These are phyloP conservation scores for Characodon lateralis DNA, from an alignment of 2,797 vertebrate species.

Conservation along the genomic window DNA sequence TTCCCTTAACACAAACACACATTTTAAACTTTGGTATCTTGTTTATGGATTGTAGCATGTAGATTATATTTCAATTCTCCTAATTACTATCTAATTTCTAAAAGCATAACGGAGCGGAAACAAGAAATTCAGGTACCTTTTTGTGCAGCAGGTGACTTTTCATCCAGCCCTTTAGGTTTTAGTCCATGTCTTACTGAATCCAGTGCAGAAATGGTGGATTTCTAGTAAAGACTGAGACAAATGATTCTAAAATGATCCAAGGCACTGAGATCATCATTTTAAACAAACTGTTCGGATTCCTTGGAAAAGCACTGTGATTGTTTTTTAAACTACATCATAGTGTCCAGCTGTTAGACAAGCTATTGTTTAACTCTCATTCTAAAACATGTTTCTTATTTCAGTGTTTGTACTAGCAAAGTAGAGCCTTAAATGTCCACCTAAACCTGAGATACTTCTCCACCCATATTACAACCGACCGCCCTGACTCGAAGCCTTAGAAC, in stretches of 20 bases:
- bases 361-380: background rate
- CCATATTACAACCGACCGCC: background rate
- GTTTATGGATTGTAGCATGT: conserved; percentile 66
- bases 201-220: background rate
- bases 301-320: conserved; percentile 60
- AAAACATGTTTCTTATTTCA: conserved; percentile 3
- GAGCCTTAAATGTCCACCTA: conserved; percentile 40
- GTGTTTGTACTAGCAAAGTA: conserved; percentile 41
- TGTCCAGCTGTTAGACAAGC: background rate
- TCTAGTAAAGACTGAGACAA: background rate
- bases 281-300: conserved; percentile 7
- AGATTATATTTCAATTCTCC: conserved; percentile 71
- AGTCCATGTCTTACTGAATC: background rate
- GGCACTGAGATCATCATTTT: conserved; percentile 16
- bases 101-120: conserved; percentile 48
- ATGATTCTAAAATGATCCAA: background rate
- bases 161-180: conserved; percentile 29
- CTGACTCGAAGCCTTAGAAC: conserved; percentile 12
- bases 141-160: conserved; percentile 50
- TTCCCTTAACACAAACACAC: conserved; percentile 45
- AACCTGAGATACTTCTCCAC: background rate
- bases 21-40: conserved; percentile 60
- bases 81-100: conserved; percentile 58
- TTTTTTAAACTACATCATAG: conserved; percentile 14
- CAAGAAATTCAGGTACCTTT: conserved; percentile 68